Conservation (phyloP, 1,140 invertebrate genomes). For the Nilaparvata lugens region DNA sequence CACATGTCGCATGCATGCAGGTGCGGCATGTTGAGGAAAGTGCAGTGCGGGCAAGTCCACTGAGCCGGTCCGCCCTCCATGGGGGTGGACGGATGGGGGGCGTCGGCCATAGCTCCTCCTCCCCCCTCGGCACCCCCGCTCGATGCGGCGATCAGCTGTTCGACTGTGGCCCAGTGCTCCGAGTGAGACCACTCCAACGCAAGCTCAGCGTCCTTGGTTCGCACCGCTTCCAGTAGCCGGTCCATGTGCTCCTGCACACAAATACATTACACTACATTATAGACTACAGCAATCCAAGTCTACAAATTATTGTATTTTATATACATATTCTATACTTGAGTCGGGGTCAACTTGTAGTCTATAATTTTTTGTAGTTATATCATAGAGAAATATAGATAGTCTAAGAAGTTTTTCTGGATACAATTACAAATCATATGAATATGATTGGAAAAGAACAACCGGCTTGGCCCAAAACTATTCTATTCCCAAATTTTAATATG, state of each 20-base stretch:
- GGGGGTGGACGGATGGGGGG: slow-evolving; percentile 8
- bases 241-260: slow-evolving; percentile 58
- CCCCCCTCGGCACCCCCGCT: slow-evolving; percentile 29
- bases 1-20: slow-evolving; percentile 83
- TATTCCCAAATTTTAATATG: too few relatives aligned
- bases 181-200: slow-evolving; percentile 67
- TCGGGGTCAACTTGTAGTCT: too few relatives aligned
- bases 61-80: slow-evolving; percentile 33
- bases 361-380: too few relatives aligned
- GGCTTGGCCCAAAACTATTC: too few relatives aligned
- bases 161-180: slow-evolving; percentile 81
- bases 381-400: too few relatives aligned
- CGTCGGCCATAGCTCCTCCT: background rate
- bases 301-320: background rate
- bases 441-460: too few relatives aligned
- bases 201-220: slow-evolving; percentile 52
- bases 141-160: slow-evolving; percentile 66
- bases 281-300: too few relatives aligned
- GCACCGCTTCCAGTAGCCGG: slow-evolving; percentile 66
- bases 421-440: too few relatives aligned
- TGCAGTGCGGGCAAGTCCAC: slow-evolving; percentile 91
- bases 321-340: too few relatives aligned
- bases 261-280: too few relatives aligned
- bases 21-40: slow-evolving; percentile 74
- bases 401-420: too few relatives aligned